These are phyloP conservation scores for Drosophila bocqueti DNA, from an alignment of 1,140 invertebrate species.

Conservation along the genomic window DNA sequence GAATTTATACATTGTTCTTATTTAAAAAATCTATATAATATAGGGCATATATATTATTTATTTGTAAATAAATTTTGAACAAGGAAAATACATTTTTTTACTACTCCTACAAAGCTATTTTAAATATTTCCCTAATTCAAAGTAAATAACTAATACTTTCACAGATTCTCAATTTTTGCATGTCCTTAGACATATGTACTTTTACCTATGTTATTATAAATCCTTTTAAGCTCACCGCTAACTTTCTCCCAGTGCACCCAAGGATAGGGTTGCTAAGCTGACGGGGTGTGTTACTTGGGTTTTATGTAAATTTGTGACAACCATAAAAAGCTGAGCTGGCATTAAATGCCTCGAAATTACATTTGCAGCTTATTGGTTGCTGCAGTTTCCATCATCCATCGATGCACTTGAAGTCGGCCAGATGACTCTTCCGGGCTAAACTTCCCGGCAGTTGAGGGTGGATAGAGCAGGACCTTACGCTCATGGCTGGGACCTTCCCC, in stretches of 20 bases:
- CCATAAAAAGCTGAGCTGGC: slow-evolving; percentile 60
- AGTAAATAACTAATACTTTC: too few species aligned
- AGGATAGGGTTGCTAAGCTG: slow-evolving; percentile 59
- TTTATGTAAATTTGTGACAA: slow-evolving; percentile 60
- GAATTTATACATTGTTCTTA: too few species aligned
- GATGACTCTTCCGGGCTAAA: slow-evolving; percentile 45
- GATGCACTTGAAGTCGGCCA: slow-evolving; percentile 37
- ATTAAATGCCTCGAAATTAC: slow-evolving; percentile 60
- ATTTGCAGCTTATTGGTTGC: slow-evolving; percentile 34
- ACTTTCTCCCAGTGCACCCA: slow-evolving; percentile 11
- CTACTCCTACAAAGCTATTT: too few species aligned
- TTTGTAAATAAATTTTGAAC: too few species aligned
- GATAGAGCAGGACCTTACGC: slow-evolving; percentile 3
- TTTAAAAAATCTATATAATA: too few species aligned
- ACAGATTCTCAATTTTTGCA: too few species aligned
- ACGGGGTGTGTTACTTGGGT: slow-evolving; percentile 24
- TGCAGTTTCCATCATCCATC: slow-evolving; percentile 41
- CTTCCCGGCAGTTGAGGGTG: slow-evolving; percentile 24
- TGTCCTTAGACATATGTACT: too few species aligned
- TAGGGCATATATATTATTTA: too few species aligned
- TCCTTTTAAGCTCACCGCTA: neutral
- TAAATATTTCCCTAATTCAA: too few species aligned
- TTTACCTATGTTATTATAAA: too few species aligned
- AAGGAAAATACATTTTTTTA: too few species aligned
- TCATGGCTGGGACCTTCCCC: slow-evolving; percentile 34